These are phyloP conservation scores for Antechinus flavipes DNA, from an alignment of 2,113 vertebrate genomes.

Conservation along the genomic window DNA sequence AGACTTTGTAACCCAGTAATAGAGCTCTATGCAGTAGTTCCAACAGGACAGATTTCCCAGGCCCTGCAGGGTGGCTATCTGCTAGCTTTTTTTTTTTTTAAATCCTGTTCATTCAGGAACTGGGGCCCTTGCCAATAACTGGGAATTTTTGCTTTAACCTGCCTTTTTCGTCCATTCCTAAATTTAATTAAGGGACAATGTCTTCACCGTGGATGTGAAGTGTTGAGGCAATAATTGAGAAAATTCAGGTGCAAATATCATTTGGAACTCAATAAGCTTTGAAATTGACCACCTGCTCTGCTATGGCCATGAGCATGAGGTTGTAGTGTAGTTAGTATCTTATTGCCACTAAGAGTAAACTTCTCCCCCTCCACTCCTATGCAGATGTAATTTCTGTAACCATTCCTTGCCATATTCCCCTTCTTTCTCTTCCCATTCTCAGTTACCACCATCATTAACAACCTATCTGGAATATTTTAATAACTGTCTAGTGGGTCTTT, in stretches of 20 bases:
- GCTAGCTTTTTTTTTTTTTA: background rate
- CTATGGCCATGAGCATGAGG: background rate
- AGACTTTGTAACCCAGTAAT: slow-evolving; percentile 80
- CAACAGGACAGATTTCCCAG: slow-evolving; percentile 72
- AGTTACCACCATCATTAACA: background rate
- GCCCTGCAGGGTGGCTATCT: slow-evolving; percentile 35
- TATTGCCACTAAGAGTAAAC: background rate
- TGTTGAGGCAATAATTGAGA: background rate
- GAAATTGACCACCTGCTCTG: background rate
- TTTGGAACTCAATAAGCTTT: background rate
- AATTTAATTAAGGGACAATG: background rate
- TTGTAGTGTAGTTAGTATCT: background rate
- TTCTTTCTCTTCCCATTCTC: background rate
- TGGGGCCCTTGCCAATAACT: slow-evolving; percentile 4
- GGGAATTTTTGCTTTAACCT: background rate
- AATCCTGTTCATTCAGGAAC: background rate
- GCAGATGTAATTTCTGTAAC: background rate
- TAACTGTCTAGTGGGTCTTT: background rate
- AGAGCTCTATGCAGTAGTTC: slow-evolving; percentile 74
- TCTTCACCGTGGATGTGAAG: background rate
- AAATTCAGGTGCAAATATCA: background rate
- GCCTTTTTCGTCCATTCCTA: background rate
- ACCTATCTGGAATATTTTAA: background rate
- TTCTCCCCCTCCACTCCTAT: background rate
- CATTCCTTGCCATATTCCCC: background rate